Evolutionary conservation across 2,113 vertebrate genomes (phyloP).

Genomic region (Zosterops japonicus): DNA sequence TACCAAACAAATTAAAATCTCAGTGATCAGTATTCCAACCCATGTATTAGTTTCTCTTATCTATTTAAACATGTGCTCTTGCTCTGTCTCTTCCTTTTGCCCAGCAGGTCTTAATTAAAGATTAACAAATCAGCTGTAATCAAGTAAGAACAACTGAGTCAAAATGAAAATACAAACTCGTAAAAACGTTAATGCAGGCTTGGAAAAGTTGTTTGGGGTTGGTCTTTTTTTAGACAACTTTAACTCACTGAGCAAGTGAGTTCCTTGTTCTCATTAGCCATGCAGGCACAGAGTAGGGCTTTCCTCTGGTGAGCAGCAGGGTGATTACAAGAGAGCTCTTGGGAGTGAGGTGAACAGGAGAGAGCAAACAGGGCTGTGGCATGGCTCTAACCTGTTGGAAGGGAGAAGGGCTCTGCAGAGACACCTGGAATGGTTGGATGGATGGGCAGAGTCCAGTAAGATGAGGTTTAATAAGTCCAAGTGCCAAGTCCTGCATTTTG

Average conservation of each 20-base stretch:
- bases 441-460: too few relatives aligned
- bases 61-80: not conserved
- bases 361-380: not conserved
- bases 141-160: not conserved
- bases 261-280: fast-evolving
- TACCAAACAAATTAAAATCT: conserved; percentile 36
- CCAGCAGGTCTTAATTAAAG: conserved; percentile 36
- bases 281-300: not conserved
- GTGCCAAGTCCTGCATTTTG: too few relatives aligned
- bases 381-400: too few relatives aligned
- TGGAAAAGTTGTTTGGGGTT: not conserved
- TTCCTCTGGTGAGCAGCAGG: fast-evolving
- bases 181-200: not conserved
- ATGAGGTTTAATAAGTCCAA: too few relatives aligned
- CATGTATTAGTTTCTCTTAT: conserved; percentile 29
- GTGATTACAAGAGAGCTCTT: not conserved
- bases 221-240: not conserved
- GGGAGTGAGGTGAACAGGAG: not conserved
- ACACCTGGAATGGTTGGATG: too few relatives aligned
- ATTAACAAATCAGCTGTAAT: conserved; percentile 14
- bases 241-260: not conserved
- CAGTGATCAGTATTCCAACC: not conserved
- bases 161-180: not conserved
- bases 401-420: too few relatives aligned
- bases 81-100: not conserved